These are phyloP conservation scores for Sminthurinus aureus DNA, from an alignment of 2,888 invertebrate genomes.

Conservation along the genomic window DNA sequence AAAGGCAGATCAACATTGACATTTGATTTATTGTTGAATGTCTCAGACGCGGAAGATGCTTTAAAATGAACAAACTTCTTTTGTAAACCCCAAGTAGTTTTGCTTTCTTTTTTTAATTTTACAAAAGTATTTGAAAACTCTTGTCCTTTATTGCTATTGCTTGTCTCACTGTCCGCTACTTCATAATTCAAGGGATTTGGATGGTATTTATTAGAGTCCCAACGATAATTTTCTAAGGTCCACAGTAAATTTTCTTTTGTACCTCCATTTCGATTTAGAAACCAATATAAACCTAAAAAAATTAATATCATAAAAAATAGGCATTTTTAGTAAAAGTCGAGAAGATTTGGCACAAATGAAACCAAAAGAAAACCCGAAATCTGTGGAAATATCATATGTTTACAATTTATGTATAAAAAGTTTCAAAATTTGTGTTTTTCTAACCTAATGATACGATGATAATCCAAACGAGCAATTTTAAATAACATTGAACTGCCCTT, in stretches of 20 bases:
- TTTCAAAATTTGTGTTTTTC: too few species aligned
- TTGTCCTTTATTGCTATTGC: neutral
- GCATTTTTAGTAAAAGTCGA: too few species aligned
- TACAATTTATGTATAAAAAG: too few species aligned
- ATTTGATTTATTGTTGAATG: neutral
- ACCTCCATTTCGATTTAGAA: conserved; percentile 40
- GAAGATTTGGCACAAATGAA: too few species aligned
- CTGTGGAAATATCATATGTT: too few species aligned
- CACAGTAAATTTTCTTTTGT: conserved; percentile 20
- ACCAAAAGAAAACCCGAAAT: too few species aligned
- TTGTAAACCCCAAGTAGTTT: neutral
- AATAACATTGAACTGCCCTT: conserved; percentile 52
- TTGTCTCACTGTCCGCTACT: neutral
- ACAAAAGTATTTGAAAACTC: neutral
- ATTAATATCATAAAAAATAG: neutral
- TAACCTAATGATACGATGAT: conserved; percentile 58
- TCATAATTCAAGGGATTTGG: neutral
- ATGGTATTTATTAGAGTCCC: conserved; percentile 1
- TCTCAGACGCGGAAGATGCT: neutral
- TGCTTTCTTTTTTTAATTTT: neutral
- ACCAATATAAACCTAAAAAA: conserved; percentile 55
- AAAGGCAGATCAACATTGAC: neutral
- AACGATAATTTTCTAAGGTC: conserved; percentile 26
- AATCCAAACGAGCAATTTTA: conserved; percentile 58
- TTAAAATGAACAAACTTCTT: neutral